Evolutionary conservation across 2,888 invertebrate species (phyloP).

Genomic region (Nomada flava): DNA sequence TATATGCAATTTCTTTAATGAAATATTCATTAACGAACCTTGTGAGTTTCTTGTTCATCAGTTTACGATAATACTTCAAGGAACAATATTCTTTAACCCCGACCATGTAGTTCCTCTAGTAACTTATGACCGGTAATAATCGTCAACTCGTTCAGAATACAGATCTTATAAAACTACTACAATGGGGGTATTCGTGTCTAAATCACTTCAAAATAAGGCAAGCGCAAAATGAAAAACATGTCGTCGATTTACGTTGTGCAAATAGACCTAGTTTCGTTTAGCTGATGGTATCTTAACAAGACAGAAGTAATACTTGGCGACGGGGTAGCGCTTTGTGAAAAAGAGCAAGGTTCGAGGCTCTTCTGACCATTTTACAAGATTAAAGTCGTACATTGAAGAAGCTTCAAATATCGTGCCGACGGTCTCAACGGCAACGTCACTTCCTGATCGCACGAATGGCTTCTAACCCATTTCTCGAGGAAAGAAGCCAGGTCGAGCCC

Average conservation of each 20-base stretch:
- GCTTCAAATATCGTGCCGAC: slow-evolving; percentile 51
- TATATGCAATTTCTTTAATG: no score
- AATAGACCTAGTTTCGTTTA: background rate
- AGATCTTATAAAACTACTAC: no score
- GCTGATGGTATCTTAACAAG: slow-evolving; percentile 12
- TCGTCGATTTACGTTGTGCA: background rate
- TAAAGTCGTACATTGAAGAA: slow-evolving; percentile 33
- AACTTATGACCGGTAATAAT: no score
- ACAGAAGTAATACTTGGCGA: background rate
- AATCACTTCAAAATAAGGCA: no score
- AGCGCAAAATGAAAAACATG: no score
- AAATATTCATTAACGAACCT: no score
- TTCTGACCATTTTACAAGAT: slow-evolving; percentile 2
- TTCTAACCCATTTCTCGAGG: slow-evolving; percentile 75
- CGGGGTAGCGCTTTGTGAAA: background rate
- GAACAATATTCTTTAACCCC: no score
- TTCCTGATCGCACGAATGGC: slow-evolving; percentile 67
- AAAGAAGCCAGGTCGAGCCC: slow-evolving; percentile 76
- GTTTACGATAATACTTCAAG: no score
- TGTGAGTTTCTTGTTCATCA: no score
- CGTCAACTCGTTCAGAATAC: no score
- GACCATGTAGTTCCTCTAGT: no score
- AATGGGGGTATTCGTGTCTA: no score
- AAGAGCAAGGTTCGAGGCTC: slow-evolving; percentile 40
- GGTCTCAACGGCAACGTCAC: slow-evolving; percentile 65